These are phyloP conservation scores for Phymastichus coffea DNA, from an alignment of 1,140 invertebrate genomes.

Conservation along the genomic window DNA sequence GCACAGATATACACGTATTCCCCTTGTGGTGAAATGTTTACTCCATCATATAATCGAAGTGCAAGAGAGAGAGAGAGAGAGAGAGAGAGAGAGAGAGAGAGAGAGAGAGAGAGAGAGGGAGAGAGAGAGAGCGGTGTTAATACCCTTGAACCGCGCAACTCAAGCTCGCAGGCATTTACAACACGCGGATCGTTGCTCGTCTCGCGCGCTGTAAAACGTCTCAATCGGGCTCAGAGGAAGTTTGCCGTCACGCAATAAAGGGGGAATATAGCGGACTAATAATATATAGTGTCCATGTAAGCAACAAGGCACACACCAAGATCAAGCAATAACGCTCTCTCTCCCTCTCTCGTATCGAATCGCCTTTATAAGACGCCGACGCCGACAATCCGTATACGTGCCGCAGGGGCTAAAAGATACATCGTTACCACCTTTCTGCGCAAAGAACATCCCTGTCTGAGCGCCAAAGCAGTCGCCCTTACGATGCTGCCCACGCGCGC, in stretches of 20 bases:
- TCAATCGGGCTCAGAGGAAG: constrained; percentile 19
- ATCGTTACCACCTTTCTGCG: constrained; percentile 56
- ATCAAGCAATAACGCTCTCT: constrained; percentile 23
- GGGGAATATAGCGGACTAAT: constrained; percentile 22
- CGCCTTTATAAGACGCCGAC: constrained; percentile 33
- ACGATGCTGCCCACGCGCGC: too few species aligned
- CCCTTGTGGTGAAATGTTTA: constrained; percentile 23
- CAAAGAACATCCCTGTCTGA: constrained; percentile 1
- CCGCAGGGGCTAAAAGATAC: constrained; percentile 56
- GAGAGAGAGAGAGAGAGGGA: background rate
- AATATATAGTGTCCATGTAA: constrained; percentile 55
- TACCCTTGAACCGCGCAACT: constrained; percentile 25
- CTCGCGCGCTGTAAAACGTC: constrained; percentile 19
- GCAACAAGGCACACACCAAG: constrained; percentile 38
- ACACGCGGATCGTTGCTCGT: background rate
- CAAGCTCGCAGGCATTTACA: constrained; percentile 22
- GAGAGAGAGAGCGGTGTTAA: constrained; percentile 3
- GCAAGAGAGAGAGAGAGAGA: too few species aligned
- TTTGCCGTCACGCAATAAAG: constrained; percentile 24
- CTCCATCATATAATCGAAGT: constrained; percentile 26
- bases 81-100: background rate
- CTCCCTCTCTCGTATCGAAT: background rate
- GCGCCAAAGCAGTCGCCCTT: too few species aligned
- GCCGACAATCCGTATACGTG: constrained; percentile 47
- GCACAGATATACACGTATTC: background rate